These are phyloP conservation scores for Bothrops jararaca DNA, from an alignment of 2,113 vertebrate species.

Conservation along the genomic window DNA sequence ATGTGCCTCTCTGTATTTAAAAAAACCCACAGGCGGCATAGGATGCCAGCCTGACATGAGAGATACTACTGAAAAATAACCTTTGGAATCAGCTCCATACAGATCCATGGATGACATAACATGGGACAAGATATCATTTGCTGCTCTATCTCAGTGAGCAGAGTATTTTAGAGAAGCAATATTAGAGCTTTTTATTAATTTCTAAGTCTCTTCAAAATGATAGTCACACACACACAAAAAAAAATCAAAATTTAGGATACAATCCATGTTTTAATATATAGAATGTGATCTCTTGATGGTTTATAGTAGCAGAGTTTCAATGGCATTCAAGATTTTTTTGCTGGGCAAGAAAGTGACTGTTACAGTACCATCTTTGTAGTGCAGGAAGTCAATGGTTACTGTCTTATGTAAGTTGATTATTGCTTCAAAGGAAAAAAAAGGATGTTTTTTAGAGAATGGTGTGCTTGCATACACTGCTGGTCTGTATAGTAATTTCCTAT, in stretches of 20 bases:
- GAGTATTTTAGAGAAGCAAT: background rate
- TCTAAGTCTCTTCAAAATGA: fast-evolving
- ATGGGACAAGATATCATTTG: background rate
- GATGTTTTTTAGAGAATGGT: conserved; percentile 55
- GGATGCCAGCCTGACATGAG: background rate
- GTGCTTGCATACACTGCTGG: conserved; percentile 25
- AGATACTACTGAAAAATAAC: background rate
- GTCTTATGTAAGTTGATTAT: conserved; percentile 37
- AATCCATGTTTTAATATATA: fast-evolving
- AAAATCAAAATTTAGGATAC: background rate
- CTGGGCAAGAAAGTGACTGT: background rate
- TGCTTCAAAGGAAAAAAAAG: conserved; percentile 53
- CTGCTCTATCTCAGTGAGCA: background rate
- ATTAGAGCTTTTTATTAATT: background rate
- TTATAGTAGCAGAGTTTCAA: background rate
- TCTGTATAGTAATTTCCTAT: conserved; percentile 40
- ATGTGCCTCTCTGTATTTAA: background rate
- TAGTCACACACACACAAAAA: background rate
- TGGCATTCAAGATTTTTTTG: background rate
- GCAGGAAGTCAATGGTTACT: conserved; percentile 59
- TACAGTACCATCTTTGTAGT: background rate
- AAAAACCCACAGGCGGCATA: background rate
- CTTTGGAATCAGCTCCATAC: background rate
- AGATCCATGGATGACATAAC: background rate
- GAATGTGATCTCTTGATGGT: background rate